Conservation (phyloP, 2,113 vertebrate species). For the Vulpes ferrilata region DNA sequence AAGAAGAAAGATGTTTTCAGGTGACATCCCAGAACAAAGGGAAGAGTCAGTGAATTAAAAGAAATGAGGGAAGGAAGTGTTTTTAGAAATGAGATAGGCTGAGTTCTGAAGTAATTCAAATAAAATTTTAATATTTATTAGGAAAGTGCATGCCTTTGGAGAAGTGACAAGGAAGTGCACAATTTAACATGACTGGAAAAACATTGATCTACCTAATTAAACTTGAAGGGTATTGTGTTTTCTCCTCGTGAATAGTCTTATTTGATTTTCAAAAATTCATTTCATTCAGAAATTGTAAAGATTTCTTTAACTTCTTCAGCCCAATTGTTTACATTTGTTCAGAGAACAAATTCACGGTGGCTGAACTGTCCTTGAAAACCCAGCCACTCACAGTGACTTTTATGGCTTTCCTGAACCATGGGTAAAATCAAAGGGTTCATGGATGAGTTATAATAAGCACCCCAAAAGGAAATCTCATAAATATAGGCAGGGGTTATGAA, state of each 20-base stretch:
- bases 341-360: slow-evolving; percentile 48
- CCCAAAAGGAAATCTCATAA: slow-evolving; percentile 75
- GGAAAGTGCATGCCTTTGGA: background rate
- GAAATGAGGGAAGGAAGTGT: fast-evolving
- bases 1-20: background rate
- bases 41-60: background rate
- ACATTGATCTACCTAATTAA: background rate
- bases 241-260: background rate
- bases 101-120: background rate
- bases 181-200: background rate
- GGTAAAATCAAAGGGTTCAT: slow-evolving; percentile 75
- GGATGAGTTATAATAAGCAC: slow-evolving; percentile 70
- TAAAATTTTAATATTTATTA: background rate
- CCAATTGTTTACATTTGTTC: slow-evolving; percentile 8
- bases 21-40: background rate
- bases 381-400: slow-evolving; percentile 63
- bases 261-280: background rate
- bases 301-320: background rate
- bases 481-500: slow-evolving; percentile 63
- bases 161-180: background rate
- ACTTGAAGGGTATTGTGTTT: background rate
- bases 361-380: slow-evolving; percentile 60
- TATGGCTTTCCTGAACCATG: slow-evolving; percentile 73
- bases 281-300: background rate
- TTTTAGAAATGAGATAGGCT: background rate